Evolutionary conservation across 2,797 vertebrate genomes (phyloP).

Genomic region (Meriones psammophilus): DNA sequence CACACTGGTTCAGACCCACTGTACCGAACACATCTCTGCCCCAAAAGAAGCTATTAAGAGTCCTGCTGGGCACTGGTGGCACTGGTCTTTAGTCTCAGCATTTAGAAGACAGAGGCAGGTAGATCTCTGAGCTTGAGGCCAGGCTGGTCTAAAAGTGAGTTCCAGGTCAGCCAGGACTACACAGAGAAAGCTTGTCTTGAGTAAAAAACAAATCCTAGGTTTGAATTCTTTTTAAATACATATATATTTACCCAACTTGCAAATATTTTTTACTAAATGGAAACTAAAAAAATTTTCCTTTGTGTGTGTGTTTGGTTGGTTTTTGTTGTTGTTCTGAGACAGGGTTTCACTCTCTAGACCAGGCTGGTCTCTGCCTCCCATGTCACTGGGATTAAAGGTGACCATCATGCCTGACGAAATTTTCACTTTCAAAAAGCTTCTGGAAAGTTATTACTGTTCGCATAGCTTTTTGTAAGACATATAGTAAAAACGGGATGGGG

Average conservation of each 20-base stretch:
- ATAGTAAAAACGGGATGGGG: neutral
- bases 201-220: neutral
- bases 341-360: neutral
- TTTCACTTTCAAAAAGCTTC: constrained; percentile 26
- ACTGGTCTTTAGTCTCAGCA: neutral
- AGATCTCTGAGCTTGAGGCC: neutral
- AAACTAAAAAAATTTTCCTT: constrained; percentile 14
- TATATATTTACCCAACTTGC: neutral
- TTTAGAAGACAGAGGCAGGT: neutral
- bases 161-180: neutral
- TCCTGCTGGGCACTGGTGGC: neutral
- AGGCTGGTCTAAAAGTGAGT: neutral
- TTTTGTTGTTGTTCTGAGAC: neutral
- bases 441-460: neutral
- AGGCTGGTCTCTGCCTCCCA: neutral
- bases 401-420: neutral
- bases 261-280: neutral
- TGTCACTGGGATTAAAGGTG: neutral
- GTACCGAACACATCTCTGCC: neutral
- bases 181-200: neutral
- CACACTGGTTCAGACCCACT: neutral
- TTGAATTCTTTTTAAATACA: neutral
- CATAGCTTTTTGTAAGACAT: neutral
- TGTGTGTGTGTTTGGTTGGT: neutral
- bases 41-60: neutral